phyloP scores from a whole-genome alignment of 2,113 vertebrate genomes.

The Gallinago media region DNA sequence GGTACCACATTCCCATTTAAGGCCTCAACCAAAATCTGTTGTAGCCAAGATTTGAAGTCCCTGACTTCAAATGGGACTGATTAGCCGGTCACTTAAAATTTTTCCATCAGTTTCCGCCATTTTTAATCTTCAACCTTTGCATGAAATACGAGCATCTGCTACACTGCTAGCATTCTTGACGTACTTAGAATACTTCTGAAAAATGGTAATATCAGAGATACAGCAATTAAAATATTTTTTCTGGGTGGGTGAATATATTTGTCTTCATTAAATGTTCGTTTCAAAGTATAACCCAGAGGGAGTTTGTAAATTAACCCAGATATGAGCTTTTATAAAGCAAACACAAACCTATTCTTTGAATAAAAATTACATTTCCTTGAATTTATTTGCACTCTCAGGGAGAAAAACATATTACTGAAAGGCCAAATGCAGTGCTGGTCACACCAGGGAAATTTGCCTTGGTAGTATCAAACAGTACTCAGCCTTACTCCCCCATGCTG shows the following conservation, averaged over 20 bases:
- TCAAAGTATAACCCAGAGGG: neutral
- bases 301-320: slow-evolving; percentile 36
- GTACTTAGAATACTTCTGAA: neutral
- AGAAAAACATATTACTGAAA: neutral
- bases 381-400: neutral
- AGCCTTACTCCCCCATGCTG: neutral
- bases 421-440: neutral
- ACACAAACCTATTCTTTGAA: neutral
- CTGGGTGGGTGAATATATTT: slow-evolving; percentile 15
- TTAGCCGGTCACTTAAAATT: neutral
- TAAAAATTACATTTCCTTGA: slow-evolving; percentile 14
- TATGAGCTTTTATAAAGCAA: slow-evolving; percentile 20
- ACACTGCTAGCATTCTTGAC: neutral
- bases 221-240: slow-evolving; percentile 33
- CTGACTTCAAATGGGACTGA: neutral
- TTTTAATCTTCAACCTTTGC: neutral
- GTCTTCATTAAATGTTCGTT: slow-evolving; percentile 55
- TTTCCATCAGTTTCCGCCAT: neutral
- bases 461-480: neutral
- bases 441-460: neutral
- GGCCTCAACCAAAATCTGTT: neutral
- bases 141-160: neutral
- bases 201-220: neutral
- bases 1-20: neutral
- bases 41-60: neutral